Base-by-base conservation (phyloP, 2,888 invertebrate genomes). In the Slavum lentiscoides region DNA sequence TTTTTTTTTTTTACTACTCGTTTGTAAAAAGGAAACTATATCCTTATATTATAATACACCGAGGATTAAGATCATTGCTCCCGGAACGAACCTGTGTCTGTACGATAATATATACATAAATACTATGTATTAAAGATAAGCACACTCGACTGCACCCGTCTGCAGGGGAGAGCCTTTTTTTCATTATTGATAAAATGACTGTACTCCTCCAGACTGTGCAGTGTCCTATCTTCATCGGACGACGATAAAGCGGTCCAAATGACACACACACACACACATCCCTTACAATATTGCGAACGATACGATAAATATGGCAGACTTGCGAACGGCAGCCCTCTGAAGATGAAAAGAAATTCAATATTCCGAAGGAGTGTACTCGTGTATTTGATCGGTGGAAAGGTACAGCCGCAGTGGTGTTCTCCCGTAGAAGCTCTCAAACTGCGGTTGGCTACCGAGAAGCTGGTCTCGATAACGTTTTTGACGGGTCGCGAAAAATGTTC, bases 311-410 rank as follows among this genome's bases (percentile, higher is more conserved):
- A 74, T 23, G 9, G 9, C 11, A 9, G 9, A 37, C n/a, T 21
- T 74, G 74, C 53, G n/a, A 74, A 15, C 64, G 74, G n/a, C 74
- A 64, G 53, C 37, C 37, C 37, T 55, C 74, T 64, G 74, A 53
- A 74, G 37, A 21, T 61, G 11, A 7, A 49, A 73, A 61, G 19
- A 43, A 3, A 30, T 30, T 30, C 30, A 30, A 30, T 30, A 30
- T 30, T 30, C 30, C 30, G 30, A 30, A 11, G 7, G 43, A 7
- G 49, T 49, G 49, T 15, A 11, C 11, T 7, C 43, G 49, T 49
- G 13, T 49, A 11, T 49, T 7, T 11, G 49, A 2, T 2, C 49
- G 49, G 7, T 7, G 39, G 39, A 39, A 39, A 39, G 39, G 39
- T 39, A n/a, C n/a, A n/a, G n/a, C 30, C 30, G 30, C 4, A 30